Evolutionary conservation across 2,113 vertebrate species (phyloP).

Genomic region (Oenanthe melanoleuca): DNA sequence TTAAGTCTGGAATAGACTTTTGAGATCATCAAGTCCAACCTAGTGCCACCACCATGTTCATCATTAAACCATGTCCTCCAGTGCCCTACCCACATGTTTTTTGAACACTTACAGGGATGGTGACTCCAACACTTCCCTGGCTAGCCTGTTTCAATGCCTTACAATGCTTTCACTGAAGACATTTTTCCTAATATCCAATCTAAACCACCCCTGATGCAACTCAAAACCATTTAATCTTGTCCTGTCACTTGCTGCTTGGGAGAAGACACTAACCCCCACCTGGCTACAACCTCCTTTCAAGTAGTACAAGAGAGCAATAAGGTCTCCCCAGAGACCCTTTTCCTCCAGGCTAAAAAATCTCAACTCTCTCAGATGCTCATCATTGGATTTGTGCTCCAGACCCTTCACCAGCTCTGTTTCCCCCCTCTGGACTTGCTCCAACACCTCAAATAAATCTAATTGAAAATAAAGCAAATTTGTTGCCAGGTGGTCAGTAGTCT

Average conservation of each 20-base stretch:
- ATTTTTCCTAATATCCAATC: background rate
- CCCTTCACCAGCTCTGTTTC: background rate
- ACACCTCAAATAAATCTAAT: background rate
- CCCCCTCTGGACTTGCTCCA: background rate
- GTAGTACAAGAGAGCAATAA: accelerated
- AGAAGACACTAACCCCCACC: accelerated
- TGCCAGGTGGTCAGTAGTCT: background rate
- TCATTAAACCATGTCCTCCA: background rate
- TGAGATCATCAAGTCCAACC: background rate
- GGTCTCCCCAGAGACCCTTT: background rate
- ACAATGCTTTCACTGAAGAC: background rate
- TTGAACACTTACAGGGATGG: background rate
- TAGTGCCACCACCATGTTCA: background rate
- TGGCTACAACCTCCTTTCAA: background rate
- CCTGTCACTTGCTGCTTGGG: background rate
- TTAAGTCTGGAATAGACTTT: background rate
- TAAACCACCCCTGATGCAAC: background rate
- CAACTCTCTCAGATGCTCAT: background rate
- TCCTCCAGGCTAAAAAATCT: background rate
- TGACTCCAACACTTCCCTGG: background rate
- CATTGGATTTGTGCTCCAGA: background rate
- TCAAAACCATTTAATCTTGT: background rate
- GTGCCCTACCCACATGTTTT: background rate
- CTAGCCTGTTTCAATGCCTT: background rate
- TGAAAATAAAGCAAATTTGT: background rate